Evolutionary conservation across 2,888 invertebrate species (phyloP), one percentile per base, ranked within the genome.

Genomic region (Aporophyla lueneburgensis): DNA sequence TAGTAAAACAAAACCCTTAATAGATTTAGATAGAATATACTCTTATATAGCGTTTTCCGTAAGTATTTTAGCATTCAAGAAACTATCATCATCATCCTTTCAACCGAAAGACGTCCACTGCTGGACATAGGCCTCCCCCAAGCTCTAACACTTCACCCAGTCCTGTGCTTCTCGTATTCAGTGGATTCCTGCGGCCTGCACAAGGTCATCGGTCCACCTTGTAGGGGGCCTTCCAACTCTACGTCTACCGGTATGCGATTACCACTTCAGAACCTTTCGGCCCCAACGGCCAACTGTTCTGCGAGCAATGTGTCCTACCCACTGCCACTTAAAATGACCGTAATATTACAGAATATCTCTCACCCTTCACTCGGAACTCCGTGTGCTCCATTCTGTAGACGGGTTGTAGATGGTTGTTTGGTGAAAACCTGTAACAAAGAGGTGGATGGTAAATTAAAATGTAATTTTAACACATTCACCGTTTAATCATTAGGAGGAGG

Each of bases 291-390:
- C 33, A 33, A 33, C 33, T 33, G 33, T 33, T 33, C 33, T 33
- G 33, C 33, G 33, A 33, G 33, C 33, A 33, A 33, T 33, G 33
- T 33, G 33, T 3, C 33, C 33, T 33, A 3, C 33, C 3, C 33
- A 33, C 33, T 33, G 33, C 33, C 33, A 33, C 33, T 33, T 33
- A 33, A 33, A 33, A 33, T 2, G 7, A 6, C 62, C 49, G 19
- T 16, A 67, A 54, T 65, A 12, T 1, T 24, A n/a, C 0, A 24
- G 3, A 59, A 58, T 59, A 49, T 24, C 21, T 83, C 91, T 87
- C 86, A 95, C 95, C 95, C 85, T 95, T 95, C 0, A 95, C 94
- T 33, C 95, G 92, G 85, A 95, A 95, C 74, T 95, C 95, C 0
- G 88, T 76, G 89, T 95, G 95, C 79, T 95, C 95, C 95, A 95